A percentile compares a stretch with the other conserved stretches of the same genome.
These are phyloP conservation scores for Calephelis nemesis DNA, from an alignment of 1,140 invertebrate species.

Conservation along the genomic window DNA sequence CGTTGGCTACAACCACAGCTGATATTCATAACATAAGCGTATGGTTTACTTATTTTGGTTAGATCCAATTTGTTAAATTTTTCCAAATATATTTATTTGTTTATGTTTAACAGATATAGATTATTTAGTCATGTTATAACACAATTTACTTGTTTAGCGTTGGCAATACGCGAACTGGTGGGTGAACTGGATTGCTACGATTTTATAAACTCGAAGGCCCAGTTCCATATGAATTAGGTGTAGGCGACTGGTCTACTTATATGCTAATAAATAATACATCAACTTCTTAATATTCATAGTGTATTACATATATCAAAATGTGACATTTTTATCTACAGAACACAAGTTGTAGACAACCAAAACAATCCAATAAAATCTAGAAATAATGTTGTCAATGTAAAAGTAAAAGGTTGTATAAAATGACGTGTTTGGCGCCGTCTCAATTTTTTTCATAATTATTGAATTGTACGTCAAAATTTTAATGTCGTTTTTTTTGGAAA, in stretches of 20 bases:
- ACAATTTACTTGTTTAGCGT: background rate
- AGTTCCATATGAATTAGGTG: conserved; percentile 54
- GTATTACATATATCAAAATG: background rate
- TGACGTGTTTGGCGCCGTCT: too few species aligned
- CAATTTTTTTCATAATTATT: too few species aligned
- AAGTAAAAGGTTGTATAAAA: too few species aligned
- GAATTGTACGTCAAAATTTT: too few species aligned
- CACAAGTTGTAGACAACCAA: background rate
- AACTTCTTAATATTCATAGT: conserved; percentile 42
- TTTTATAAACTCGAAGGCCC: conserved; percentile 36
- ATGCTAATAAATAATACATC: conserved; percentile 42
- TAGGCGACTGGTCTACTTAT: conserved; percentile 48
- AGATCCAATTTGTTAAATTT: too few species aligned
- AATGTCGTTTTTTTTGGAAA: too few species aligned
- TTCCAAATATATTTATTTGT: too few species aligned
- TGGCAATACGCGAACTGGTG: conserved; percentile 29
- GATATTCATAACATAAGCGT: too few species aligned
- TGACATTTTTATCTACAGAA: background rate
- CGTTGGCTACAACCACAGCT: too few species aligned
- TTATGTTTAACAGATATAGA: too few species aligned
- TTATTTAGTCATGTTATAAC: background rate
- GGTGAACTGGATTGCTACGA: conserved; percentile 43
- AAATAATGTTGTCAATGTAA: background rate
- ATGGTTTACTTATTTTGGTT: too few species aligned
- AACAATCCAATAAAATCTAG: background rate